Evolutionary conservation across 2,888 invertebrate genomes (phyloP).

Genomic region (Yponomeuta plumbellus): DNA sequence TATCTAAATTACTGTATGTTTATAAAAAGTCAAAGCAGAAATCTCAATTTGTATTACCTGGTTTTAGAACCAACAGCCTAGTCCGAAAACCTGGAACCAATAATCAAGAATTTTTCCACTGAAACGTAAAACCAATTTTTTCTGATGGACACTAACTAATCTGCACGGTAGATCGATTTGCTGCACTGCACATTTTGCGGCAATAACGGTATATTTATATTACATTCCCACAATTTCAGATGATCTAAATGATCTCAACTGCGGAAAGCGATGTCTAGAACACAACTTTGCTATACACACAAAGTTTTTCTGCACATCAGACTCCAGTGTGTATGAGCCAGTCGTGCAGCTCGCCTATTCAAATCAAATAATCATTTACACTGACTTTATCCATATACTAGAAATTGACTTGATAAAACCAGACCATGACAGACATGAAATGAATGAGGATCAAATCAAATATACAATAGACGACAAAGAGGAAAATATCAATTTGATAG

Average conservation of each 20-base stretch:
- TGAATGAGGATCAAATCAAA: constrained; percentile 42
- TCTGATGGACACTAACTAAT: not conserved
- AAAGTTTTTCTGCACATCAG: constrained; percentile 92
- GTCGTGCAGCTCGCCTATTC: constrained; percentile 82
- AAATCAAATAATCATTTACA: constrained; percentile 87
- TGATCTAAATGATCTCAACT: constrained; percentile 75
- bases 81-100: no score
- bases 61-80: no score
- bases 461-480: constrained; percentile 50
- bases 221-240: constrained; percentile 35
- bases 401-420: constrained; percentile 76
- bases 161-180: not conserved
- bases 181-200: not conserved
- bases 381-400: constrained; percentile 90
- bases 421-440: constrained; percentile 49
- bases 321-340: constrained; percentile 86
- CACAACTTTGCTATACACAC: constrained; percentile 96
- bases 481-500: constrained; percentile 46
- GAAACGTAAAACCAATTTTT: not conserved
- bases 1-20: no score
- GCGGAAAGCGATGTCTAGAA: constrained; percentile 85
- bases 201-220: not conserved
- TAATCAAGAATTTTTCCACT: no score
- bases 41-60: no score
- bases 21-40: no score